A percentile compares a stretch with the other conserved stretches of the same genome.
These are phyloP conservation scores for Pristionchus exspectatus DNA, from an alignment of 2,888 invertebrate species.

Conservation along the genomic window DNA sequence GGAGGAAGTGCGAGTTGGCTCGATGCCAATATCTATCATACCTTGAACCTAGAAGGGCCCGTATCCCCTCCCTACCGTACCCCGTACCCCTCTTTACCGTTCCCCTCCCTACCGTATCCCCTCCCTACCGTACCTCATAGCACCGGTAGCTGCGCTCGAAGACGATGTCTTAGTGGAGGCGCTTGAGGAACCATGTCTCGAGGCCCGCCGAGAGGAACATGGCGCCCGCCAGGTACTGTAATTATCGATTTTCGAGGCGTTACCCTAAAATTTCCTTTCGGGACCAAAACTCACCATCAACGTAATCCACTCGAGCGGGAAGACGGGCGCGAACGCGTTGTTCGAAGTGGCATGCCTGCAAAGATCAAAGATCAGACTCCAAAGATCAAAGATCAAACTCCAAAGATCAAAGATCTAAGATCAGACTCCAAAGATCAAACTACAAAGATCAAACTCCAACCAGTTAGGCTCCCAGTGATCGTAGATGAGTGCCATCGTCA, in stretches of 20 bases:
- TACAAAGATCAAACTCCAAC: neutral
- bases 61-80: neutral
- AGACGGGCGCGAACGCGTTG: neutral
- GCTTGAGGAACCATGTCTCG: conserved; percentile 32
- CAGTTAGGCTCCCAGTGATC: neutral
- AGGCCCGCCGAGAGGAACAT: neutral
- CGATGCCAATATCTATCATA: neutral
- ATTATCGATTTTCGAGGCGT: conserved; percentile 3
- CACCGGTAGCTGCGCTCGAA: neutral
- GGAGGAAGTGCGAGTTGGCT: neutral
- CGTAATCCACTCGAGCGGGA: neutral
- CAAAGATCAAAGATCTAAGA: neutral
- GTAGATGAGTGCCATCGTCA: neutral
- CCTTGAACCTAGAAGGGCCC: neutral
- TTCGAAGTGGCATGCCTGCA: neutral
- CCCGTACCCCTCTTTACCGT: neutral
- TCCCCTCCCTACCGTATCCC: neutral
- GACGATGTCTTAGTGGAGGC: conserved; percentile 2
- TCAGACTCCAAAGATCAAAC: neutral
- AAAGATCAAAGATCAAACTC: no score
- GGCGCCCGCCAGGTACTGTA: neutral
- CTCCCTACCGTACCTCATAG: conserved; percentile 18
- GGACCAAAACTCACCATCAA: conserved; percentile 16
- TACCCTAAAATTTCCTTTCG: neutral
- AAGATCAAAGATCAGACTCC: neutral